A percentile compares a stretch with the other conserved stretches of the same genome.
phyloP scores from a whole-genome alignment of 2,797 vertebrate genomes.

The Girardinus metallicus region DNA sequence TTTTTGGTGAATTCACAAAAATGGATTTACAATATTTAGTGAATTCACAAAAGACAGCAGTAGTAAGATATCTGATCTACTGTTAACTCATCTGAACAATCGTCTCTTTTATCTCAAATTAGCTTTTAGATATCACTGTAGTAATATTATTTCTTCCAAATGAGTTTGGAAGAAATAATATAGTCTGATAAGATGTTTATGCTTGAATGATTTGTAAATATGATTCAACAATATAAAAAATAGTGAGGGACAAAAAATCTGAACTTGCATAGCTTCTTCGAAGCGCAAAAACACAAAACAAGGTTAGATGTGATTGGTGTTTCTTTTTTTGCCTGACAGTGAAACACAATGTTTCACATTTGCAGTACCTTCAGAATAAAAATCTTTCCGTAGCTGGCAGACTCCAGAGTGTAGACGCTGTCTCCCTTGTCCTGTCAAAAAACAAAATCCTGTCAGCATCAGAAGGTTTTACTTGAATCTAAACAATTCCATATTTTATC shows the following conservation, averaged over 20 bases:
- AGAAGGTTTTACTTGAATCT: background rate
- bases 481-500: background rate
- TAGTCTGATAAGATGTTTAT: background rate
- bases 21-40: too few species aligned
- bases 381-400: slow-evolving; percentile 93
- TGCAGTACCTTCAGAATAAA: slow-evolving; percentile 93
- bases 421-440: slow-evolving; percentile 88
- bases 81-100: background rate
- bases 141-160: background rate
- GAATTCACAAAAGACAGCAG: slow-evolving; percentile 30
- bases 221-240: background rate
- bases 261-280: background rate
- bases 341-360: background rate
- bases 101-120: background rate
- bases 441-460: slow-evolving; percentile 7
- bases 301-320: background rate
- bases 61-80: slow-evolving; percentile 5
- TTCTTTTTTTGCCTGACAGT: background rate
- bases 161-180: background rate
- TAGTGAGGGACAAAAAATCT: background rate
- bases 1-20: background rate
- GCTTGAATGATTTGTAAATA: background rate
- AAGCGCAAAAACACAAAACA: background rate
- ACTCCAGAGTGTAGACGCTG: slow-evolving; percentile 91
- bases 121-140: background rate